phyloP scores from a whole-genome alignment of 2,797 vertebrate species.

The Rhinichthys osculus region DNA sequence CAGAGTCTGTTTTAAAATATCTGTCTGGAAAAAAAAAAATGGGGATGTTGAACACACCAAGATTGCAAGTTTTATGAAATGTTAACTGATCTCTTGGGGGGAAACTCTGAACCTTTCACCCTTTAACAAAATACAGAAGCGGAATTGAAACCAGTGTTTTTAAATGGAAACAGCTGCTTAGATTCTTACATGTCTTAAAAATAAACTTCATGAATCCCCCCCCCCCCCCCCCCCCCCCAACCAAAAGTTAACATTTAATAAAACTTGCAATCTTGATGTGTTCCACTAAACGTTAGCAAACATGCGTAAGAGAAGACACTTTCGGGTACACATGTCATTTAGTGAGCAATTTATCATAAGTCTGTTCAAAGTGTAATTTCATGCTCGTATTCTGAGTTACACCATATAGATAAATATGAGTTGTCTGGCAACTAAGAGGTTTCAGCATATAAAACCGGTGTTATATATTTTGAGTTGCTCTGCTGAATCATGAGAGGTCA shows the following conservation, averaged over 20 bases:
- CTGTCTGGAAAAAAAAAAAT: neutral
- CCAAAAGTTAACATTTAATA: neutral
- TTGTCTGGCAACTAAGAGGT: conserved; percentile 34
- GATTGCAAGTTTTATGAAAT: too few relatives aligned
- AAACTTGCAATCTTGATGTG: neutral
- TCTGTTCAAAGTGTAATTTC: neutral
- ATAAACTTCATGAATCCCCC: too few relatives aligned
- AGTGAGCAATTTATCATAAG: neutral
- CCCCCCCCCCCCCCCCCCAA: too few relatives aligned
- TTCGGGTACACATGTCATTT: neutral
- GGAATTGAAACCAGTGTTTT: neutral
- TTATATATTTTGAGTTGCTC: neutral
- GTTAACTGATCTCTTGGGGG: too few relatives aligned
- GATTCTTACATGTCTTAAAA: too few relatives aligned
- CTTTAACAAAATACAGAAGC: conserved; percentile 8
- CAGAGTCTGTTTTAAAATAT: conserved; percentile 46
- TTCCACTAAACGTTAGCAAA: neutral
- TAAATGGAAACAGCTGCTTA: neutral
- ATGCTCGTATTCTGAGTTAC: neutral
- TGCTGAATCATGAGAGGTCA: neutral
- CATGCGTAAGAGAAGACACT: neutral
- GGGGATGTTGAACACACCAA: too few relatives aligned
- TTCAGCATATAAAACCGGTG: neutral
- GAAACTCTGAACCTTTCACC: conserved; percentile 7
- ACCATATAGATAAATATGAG: neutral